Base-by-base conservation (phyloP, 2,888 invertebrate species). In the Quadriops clusia region DNA sequence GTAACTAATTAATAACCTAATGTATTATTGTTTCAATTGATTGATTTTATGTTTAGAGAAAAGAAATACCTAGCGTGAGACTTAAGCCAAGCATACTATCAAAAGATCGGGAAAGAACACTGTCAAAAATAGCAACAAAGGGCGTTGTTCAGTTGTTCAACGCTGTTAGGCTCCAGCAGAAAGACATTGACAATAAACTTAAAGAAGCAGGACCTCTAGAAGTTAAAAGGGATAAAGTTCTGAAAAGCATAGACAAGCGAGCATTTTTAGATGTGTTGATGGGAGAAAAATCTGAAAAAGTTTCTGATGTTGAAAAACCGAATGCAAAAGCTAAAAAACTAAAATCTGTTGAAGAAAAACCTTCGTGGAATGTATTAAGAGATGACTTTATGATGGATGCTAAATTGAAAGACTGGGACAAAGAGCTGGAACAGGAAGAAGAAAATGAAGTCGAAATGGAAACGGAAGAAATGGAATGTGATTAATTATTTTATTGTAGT, bases 121-220 rank as follows among this genome's bases (percentile, higher is more conserved):
- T 93, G 26, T 65, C 77, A 17, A 86, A 81, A 68, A 82, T 90
- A 46, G 90, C 89, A 6, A 91, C 89, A 18, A 84, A 82, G 56
- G 93, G 91, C 49, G 89, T 91, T 1, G 89, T 93, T 0, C 90
- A 91, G 53, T 63, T 93, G 38, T 93, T 91, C 50, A 93, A 93
- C 67, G 84, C 87, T 17, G 90, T 93, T 0, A 74, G 74, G 47
- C 71, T 77, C 44, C 90, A 91, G 56, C 90, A 91, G 57, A 82
- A 76, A 54, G 72, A 75, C 31, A 61, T 90, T 27, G 72, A 75
- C 23, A 69, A 68, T 33, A 76, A 84, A 58, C 54, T 89, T 28
- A 64, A 72, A 30, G 68, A 76, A 44, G 77, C 72, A 37, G 80
- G 82, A n/a, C 67, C 78, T 12, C 65, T 85, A 17, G 83, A 85